Evolutionary conservation across 1,140 invertebrate species (phyloP), one percentile per base, ranked within the genome.

Genomic region (Drosophila repletoides): DNA sequence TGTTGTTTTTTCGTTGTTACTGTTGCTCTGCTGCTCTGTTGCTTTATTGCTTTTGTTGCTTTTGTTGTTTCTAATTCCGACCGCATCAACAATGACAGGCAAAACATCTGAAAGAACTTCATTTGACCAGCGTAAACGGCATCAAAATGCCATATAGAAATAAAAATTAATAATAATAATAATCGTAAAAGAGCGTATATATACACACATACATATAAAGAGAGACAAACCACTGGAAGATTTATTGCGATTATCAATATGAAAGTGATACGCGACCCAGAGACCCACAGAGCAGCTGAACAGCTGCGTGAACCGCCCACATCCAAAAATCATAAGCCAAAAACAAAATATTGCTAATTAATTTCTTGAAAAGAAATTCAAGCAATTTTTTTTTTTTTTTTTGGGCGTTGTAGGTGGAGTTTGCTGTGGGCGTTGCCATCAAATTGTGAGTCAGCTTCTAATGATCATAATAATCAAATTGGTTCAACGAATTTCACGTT

Each of bases 191-290:
- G n/a, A n/a, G n/a, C n/a, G n/a, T n/a, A n/a, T n/a, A n/a, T n/a
- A n/a, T n/a, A n/a, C n/a, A n/a, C n/a, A n/a, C n/a, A n/a, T n/a
- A n/a, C n/a, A n/a, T n/a, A n/a, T n/a, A n/a, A n/a, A n/a, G n/a
- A n/a, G n/a, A n/a, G n/a, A n/a, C n/a, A n/a, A 48, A 53, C 12
- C 24, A 53, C 48, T 55, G 52, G 60, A 53, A 55, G 77, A 84
- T 84, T 84, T 84, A 84, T 71, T 60, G 64, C 70, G 79, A 79
- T 84, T 84, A 84, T 84, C 66, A 84, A 84, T 75, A 69, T 68
- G 80, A 84, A 84, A 83, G 79, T 84, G 79, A 84, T 75, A 84
- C 79, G 63, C 65, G 77, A 83, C 79, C 77, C 70, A 83, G 43
- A 83, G 71, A 64, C 34, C 31, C 56, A 58, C 10, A 64, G 36